Evolutionary conservation across 1,140 invertebrate species (phyloP), one percentile per base, ranked within the genome.

Genomic region (Megalopta genalis): DNA sequence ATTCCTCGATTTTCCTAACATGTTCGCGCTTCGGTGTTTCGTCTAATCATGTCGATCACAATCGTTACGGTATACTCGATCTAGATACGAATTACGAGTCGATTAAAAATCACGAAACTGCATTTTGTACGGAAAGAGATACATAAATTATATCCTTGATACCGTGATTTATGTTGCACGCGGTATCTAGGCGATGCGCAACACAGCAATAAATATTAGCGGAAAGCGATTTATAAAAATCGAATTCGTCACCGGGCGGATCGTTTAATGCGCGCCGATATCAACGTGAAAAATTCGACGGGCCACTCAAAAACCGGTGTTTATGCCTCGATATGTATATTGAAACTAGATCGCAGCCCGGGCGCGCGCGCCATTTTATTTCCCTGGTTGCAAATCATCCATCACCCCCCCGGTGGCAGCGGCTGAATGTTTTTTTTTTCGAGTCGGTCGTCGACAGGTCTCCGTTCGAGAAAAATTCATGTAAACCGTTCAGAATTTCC

Each of bases 401-500:
- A 37, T 63, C 60, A 62, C 59, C n/a, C 5, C 0, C 21, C 18
- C 32, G 32, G 32, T 10, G 49, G 49, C 49, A 59, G 46, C 23
- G 37, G 37, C 8, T n/a, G n/a, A 16, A 27, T 39, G 57, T 66
- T 37, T 39, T 46, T 63, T 32, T 57, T 49, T 25, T 14, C 32
- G 37, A 4, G 23, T 8, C 23, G 25, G 12, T 39, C 16, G 71
- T 77, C 54, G 73, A 69, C 14, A 77, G 18, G 25, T 16, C 70
- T n/a, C 54, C 66, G 46, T 27, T 52, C 27, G 67, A 57, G 68
- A 81, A 84, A 80, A 81, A 81, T 68, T 68, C 39, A 25, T 60
- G 73, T 77, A 46, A 84, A 81, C 73, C 42, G n/a, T 68, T 42
- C n/a, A 64, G 68, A 39, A 72, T 84, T 76, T 80, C 70, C 60